These are phyloP conservation scores for Gymnarchus niloticus DNA, from an alignment of 2,113 vertebrate species.

Conservation along the genomic window DNA sequence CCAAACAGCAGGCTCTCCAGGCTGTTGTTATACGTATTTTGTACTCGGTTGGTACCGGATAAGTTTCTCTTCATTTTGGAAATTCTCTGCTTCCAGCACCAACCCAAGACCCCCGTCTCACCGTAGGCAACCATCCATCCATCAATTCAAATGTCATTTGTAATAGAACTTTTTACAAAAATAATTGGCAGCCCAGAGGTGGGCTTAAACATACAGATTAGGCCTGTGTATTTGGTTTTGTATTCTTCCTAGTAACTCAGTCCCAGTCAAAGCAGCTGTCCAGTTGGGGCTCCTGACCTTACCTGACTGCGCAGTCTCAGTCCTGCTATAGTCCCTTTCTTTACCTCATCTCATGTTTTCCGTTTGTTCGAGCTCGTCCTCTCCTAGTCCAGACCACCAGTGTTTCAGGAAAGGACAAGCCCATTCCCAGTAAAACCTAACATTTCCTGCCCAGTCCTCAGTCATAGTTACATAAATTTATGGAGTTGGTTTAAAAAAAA, in stretches of 20 bases:
- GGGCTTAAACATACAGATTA: background rate
- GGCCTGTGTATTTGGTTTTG: too few species aligned
- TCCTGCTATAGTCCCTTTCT: too few species aligned
- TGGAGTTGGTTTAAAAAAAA: background rate
- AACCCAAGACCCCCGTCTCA: background rate
- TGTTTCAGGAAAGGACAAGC: background rate
- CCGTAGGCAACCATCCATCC: background rate
- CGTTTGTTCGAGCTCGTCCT: background rate
- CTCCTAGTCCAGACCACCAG: background rate
- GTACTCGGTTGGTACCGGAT: background rate
- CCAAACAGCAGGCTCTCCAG: background rate
- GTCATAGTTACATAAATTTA: background rate
- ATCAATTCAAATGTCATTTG: background rate
- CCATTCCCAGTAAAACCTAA: background rate
- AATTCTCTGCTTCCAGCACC: background rate
- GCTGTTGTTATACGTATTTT: background rate
- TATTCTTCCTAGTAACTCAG: too few species aligned
- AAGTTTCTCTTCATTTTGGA: background rate
- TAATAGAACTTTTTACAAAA: background rate
- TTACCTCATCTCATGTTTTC: too few species aligned
- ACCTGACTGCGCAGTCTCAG: too few species aligned
- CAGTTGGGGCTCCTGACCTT: too few species aligned
- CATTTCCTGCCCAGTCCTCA: background rate
- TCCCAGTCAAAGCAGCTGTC: too few species aligned
- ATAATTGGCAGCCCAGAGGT: too few species aligned